Base-by-base conservation (phyloP, 92 coral and sea anemone species). In the Pocillopora meandrina region DNA sequence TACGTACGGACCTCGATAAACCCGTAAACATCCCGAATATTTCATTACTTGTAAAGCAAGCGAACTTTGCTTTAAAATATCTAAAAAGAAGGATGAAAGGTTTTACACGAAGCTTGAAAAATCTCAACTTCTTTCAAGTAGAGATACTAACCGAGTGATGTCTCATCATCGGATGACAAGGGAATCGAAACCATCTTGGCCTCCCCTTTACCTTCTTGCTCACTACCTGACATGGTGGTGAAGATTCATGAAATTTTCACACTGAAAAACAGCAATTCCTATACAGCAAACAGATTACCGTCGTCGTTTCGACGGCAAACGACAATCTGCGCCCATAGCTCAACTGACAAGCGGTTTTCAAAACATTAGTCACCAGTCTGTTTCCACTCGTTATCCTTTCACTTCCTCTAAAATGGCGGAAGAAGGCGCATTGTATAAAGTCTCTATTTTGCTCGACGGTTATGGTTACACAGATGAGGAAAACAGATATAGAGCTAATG, bases 151-250 rank as follows among this genome's bases (percentile, higher is more conserved):
- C 95, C 94, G 57, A 79, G 83, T 60, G 92, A 71, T 35, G 93
- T 72, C 85, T 96, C 99, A 19, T 96, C 99, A 86, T 96, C 99
- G 14, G 99, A 97, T 26, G 99, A 97, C 78, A 97, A 82, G 78
- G 98, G 95, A 79, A 97, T 94, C 17, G 99, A 92, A 70, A 94
- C 98, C 90, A 94, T 89, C 75, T 90, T 92, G 21, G 86, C 93
- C 31, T 94, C 98, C 12, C 80, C 66, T 88, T 87, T 92, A 10
- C 89, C 76, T 33, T 89, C 95, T 75, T 87, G 92, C 42, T 94
- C 98, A 76, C 85, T 76, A 80, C 92, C 84, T 15, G 98, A 94
- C 98, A 94, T 93, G 10, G 72, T 88, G 47, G 1, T 47, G 8
- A 63, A 86, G 12, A 8, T 17, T 35, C 62, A 75, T 75, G 20